A percentile compares a stretch with the other conserved stretches of the same genome.
phyloP scores from a whole-genome alignment of 2,113 vertebrate species.

The Vireo altiloquus region DNA sequence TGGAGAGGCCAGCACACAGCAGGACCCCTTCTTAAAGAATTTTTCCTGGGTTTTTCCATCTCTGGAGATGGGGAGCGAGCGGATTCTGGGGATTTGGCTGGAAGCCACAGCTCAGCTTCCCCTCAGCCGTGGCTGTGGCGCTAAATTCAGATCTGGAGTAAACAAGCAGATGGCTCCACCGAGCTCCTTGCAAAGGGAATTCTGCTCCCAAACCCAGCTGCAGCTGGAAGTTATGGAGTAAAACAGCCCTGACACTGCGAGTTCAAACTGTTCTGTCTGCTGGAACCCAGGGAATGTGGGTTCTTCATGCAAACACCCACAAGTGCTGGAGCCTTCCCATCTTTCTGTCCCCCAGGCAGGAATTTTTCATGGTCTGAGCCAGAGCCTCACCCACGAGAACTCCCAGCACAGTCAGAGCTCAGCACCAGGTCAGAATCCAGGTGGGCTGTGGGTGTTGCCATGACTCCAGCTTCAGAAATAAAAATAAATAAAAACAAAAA shows the following conservation, averaged over 20 bases:
- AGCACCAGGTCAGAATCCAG: rapidly evolving
- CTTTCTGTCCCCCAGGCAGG: no score
- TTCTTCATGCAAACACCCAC: not conserved
- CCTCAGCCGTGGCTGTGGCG: not conserved
- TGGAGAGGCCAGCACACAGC: not conserved
- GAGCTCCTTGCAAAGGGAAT: not conserved
- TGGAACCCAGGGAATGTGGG: not conserved
- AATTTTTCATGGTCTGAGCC: not conserved
- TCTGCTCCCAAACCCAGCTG: not conserved
- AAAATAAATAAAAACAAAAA: not conserved
- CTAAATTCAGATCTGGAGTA: not conserved
- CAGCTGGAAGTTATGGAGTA: not conserved
- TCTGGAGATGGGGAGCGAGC: not conserved
- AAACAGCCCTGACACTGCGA: not conserved
- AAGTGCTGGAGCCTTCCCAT: no score
- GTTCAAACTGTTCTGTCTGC: not conserved
- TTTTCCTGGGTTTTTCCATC: not conserved
- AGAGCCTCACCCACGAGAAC: not conserved
- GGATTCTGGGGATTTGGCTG: not conserved
- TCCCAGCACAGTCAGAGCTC: rapidly evolving
- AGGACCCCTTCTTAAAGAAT: not conserved
- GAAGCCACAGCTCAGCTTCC: not conserved
- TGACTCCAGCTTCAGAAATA: not conserved
- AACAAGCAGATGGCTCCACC: slow-evolving; percentile 5
- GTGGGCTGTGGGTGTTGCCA: not conserved